Conservation (phyloP, 2,113 vertebrate species). For the Semnornis frantzii region DNA sequence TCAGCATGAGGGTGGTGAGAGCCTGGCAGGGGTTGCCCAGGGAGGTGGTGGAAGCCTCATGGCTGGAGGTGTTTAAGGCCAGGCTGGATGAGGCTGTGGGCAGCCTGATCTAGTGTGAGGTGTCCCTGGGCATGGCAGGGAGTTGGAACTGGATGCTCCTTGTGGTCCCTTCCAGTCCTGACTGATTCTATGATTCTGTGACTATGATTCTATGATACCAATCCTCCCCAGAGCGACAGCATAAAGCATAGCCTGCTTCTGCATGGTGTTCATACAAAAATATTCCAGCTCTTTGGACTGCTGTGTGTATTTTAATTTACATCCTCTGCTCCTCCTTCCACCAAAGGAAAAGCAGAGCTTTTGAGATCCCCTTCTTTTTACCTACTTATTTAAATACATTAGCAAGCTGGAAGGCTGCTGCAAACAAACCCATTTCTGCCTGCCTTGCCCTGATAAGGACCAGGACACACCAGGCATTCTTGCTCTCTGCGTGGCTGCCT, state of each 20-base stretch:
- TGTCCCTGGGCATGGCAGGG: no score
- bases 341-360: not conserved
- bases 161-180: no score
- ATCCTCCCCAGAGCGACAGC: not conserved
- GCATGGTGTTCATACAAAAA: not conserved
- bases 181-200: no score
- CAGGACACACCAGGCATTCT: not conserved
- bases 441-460: slow-evolving; percentile 44
- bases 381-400: slow-evolving; percentile 12
- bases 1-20: no score
- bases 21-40: no score
- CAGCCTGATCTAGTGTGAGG: no score
- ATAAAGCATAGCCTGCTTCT: not conserved
- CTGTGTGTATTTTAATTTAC: slow-evolving; percentile 11
- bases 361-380: not conserved
- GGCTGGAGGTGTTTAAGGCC: no score
- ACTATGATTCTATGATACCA: no score
- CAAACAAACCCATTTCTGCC: not conserved
- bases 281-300: not conserved
- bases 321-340: not conserved
- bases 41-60: no score
- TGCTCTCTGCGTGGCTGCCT: not conserved
- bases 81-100: no score
- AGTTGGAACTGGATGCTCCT: no score
- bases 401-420: not conserved